These are phyloP conservation scores for Erythrolamprus reginae DNA, from an alignment of 2,113 vertebrate species.

Conservation along the genomic window DNA sequence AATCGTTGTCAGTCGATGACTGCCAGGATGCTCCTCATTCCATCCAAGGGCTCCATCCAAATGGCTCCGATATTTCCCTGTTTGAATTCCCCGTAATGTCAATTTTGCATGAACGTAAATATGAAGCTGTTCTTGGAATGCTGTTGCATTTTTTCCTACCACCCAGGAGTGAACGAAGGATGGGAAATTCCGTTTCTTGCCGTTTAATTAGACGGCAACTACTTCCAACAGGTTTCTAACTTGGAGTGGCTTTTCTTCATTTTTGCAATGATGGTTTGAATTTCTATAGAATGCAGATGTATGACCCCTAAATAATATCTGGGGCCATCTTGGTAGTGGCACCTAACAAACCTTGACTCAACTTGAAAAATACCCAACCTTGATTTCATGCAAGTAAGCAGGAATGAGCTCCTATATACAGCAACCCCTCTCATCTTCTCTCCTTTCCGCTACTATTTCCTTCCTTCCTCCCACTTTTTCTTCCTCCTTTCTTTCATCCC, in stretches of 20 bases:
- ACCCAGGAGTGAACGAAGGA: neutral
- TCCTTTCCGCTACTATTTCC: too few relatives aligned
- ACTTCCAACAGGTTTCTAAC: neutral
- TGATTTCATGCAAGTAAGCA: too few relatives aligned
- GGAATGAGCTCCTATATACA: too few relatives aligned
- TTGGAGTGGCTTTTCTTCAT: neutral
- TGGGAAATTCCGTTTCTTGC: neutral
- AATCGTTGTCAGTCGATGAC: too few relatives aligned
- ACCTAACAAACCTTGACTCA: neutral
- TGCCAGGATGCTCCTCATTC: neutral
- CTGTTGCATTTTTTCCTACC: neutral
- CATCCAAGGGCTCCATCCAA: neutral
- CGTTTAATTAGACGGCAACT: neutral
- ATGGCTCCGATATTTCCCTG: neutral
- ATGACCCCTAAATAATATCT: neutral
- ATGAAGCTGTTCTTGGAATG: neutral
- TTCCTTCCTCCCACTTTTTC: too few relatives aligned
- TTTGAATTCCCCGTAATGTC: neutral
- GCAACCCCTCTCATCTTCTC: too few relatives aligned
- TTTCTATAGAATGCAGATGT: neutral
- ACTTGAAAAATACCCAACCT: neutral
- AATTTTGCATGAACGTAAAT: neutral
- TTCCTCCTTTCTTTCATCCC: too few relatives aligned
- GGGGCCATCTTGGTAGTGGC: neutral
- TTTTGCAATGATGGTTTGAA: neutral